Conservation (phyloP, 2,888 invertebrate genomes). For the Carpatolechia fugitivella region DNA sequence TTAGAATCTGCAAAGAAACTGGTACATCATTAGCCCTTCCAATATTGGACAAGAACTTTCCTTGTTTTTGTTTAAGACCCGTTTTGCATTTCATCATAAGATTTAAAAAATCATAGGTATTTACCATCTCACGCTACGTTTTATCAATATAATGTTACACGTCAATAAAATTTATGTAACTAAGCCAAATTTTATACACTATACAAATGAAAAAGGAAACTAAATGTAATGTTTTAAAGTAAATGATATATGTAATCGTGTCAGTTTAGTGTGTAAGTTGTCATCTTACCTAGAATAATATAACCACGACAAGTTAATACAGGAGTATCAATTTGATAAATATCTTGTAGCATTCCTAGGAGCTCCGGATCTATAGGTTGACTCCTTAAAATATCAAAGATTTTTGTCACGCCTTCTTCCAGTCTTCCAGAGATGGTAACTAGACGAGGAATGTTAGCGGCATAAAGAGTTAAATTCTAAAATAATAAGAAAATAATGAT, state of each 20-base stretch:
- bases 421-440: neutral
- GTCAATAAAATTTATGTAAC: too few relatives aligned
- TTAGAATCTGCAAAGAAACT: constrained; percentile 32
- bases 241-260: too few relatives aligned
- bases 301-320: constrained; percentile 83
- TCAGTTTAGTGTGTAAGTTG: neutral
- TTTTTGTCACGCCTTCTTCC: neutral
- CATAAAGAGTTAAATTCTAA: neutral
- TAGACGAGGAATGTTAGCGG: neutral
- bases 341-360: constrained; percentile 64
- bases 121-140: too few relatives aligned
- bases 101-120: too few relatives aligned
- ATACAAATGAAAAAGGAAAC: too few relatives aligned
- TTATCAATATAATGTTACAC: too few relatives aligned
- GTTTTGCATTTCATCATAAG: too few relatives aligned
- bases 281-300: constrained; percentile 52
- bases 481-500: too few relatives aligned
- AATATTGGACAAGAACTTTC: too few relatives aligned
- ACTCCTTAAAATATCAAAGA: constrained; percentile 34
- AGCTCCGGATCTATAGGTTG: constrained; percentile 68
- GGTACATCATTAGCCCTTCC: neutral
- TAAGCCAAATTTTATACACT: too few relatives aligned
- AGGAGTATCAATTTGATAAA: constrained; percentile 63
- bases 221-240: too few relatives aligned
- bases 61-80: too few relatives aligned